phyloP scores from a whole-genome alignment of 2,797 vertebrate genomes.

The Limnodromus scolopaceus region DNA sequence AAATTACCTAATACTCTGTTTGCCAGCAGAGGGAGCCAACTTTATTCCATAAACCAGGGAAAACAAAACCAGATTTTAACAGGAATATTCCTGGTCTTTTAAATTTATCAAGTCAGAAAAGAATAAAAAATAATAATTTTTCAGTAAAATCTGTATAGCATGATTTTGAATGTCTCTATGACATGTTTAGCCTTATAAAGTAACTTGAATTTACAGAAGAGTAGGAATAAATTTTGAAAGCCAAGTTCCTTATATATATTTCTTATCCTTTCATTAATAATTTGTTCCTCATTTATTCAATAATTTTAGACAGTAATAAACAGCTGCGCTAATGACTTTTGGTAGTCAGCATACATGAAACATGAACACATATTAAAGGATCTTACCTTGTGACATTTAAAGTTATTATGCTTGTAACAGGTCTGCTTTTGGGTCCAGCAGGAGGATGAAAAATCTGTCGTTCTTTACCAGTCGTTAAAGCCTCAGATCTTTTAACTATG shows the following conservation, averaged over 20 bases:
- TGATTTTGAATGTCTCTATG: background rate
- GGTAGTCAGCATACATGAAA: background rate
- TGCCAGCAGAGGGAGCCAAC: constrained; percentile 18
- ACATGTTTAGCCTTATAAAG: background rate
- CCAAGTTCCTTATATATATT: background rate
- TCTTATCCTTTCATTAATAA: background rate
- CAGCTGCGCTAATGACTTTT: background rate
- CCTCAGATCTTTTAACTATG: background rate
- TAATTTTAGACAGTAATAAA: background rate
- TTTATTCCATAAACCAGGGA: background rate
- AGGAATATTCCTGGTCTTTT: background rate
- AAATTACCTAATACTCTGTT: background rate
- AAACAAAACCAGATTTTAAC: background rate
- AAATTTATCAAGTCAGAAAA: background rate
- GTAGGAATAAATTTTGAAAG: background rate
- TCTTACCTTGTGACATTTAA: constrained; percentile 82
- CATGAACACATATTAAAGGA: background rate
- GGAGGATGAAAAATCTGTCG: constrained; percentile 76
- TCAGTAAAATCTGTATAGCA: background rate
- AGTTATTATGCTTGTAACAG: constrained; percentile 77
- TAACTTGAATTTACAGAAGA: background rate
- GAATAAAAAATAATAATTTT: background rate
- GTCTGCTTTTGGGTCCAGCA: constrained; percentile 79
- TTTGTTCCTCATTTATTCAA: background rate
- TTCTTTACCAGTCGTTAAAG: constrained; percentile 27